phyloP scores from a whole-genome alignment of 1,140 invertebrate species.

The Oryctes rhinoceros region DNA sequence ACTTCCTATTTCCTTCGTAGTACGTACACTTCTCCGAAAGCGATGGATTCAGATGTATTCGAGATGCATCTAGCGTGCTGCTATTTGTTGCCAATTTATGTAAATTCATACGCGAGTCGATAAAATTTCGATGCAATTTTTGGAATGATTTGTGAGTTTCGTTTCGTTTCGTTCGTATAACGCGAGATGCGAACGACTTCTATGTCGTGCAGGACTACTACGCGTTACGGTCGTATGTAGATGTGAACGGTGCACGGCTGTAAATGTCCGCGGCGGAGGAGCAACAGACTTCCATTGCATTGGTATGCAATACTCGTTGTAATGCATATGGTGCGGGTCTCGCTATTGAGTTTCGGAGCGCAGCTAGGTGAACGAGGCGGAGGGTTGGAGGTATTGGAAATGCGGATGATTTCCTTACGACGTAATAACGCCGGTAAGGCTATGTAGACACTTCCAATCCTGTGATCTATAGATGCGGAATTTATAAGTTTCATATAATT shows the following conservation, averaged over 20 bases:
- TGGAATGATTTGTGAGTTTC: slow-evolving; percentile 10
- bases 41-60: background rate
- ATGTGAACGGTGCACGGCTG: background rate
- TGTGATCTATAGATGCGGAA: background rate
- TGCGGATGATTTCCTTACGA: slow-evolving; percentile 18
- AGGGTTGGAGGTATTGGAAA: background rate
- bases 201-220: background rate
- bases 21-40: no score
- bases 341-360: background rate
- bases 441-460: background rate
- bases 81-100: slow-evolving; percentile 18
- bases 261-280: background rate
- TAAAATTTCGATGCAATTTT: slow-evolving; percentile 22
- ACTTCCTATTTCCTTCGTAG: no score
- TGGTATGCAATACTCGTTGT: background rate
- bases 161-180: background rate
- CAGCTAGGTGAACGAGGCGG: background rate
- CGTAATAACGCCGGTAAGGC: slow-evolving; percentile 5
- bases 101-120: background rate
- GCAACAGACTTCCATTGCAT: background rate
- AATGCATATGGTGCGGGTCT: background rate
- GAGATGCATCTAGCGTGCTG: background rate
- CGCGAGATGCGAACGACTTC: background rate
- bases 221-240: background rate
- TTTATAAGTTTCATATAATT: slow-evolving; percentile 12